Percentiles rank a stretch among this genome's conserved stretches.
phyloP scores from a whole-genome alignment of 2,888 invertebrate genomes.

The Hemaris fuciformis region DNA sequence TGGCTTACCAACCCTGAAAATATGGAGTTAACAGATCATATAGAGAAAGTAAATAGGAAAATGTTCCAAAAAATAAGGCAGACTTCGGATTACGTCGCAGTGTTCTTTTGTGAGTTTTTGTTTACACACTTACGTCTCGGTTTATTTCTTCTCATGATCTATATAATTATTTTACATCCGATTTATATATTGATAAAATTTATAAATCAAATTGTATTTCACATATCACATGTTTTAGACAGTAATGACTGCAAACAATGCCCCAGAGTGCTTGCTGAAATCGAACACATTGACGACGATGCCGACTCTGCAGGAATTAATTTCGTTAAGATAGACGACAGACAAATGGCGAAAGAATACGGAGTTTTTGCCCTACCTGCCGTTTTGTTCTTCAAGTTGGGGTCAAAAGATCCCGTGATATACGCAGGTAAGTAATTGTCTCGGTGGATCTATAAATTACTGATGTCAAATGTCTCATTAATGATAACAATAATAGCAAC shows the following conservation, averaged over 20 bases:
- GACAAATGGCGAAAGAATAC: slow-evolving; percentile 91
- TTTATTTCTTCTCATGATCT: too few relatives aligned
- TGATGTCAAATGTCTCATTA: too few relatives aligned
- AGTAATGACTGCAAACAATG: slow-evolving; percentile 98
- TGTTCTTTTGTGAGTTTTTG: slow-evolving; percentile 92
- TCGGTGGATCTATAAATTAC: too few relatives aligned
- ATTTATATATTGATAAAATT: neutral
- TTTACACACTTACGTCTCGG: slow-evolving; percentile 18
- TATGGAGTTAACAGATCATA: slow-evolving; percentile 96
- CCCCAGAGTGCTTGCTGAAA: slow-evolving; percentile 91
- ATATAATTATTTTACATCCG: neutral
- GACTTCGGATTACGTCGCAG: slow-evolving; percentile 93
- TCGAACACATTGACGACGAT: slow-evolving; percentile 96
- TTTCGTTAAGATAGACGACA: slow-evolving; percentile 95
- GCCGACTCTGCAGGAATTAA: slow-evolving; percentile 95
- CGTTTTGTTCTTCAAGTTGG: slow-evolving; percentile 93
- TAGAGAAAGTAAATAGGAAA: slow-evolving; percentile 94
- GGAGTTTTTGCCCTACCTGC: slow-evolving; percentile 96
- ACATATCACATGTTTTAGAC: slow-evolving; percentile 86
- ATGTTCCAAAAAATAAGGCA: slow-evolving; percentile 96
- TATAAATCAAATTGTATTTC: slow-evolving; percentile 50
- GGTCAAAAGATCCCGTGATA: slow-evolving; percentile 93
- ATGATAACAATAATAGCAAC: too few relatives aligned
- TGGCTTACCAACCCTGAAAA: slow-evolving; percentile 96
- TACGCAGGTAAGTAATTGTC: slow-evolving; percentile 93